Conservation (phyloP, 1,140 invertebrate genomes). For the Procambarus clarkii region DNA sequence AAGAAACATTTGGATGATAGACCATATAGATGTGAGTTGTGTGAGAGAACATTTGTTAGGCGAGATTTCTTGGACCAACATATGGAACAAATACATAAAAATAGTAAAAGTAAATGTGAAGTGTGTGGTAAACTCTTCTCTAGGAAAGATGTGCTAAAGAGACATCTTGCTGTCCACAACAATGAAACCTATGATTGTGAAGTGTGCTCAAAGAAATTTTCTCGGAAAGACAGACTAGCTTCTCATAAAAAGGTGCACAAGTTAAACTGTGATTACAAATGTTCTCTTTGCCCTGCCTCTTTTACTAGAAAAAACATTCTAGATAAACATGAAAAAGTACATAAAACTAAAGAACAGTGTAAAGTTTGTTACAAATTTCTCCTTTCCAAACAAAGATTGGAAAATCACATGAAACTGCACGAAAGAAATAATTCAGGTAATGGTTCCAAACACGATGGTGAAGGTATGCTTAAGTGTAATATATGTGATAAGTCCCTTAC, state of each 20-base stretch:
- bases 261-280: slow-evolving; percentile 50
- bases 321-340: slow-evolving; percentile 66
- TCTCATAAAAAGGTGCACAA: slow-evolving; percentile 62
- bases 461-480: slow-evolving; percentile 44
- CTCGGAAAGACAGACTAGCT: slow-evolving; percentile 58
- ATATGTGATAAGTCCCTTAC: slow-evolving; percentile 51
- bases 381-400: slow-evolving; percentile 43
- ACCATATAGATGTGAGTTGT: slow-evolving; percentile 67
- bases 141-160: slow-evolving; percentile 67
- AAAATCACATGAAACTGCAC: slow-evolving; percentile 54
- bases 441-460: slow-evolving; percentile 23
- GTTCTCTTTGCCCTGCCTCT: slow-evolving; percentile 65
- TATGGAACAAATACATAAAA: slow-evolving; percentile 68
- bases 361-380: slow-evolving; percentile 68
- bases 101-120: slow-evolving; percentile 68
- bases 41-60: slow-evolving; percentile 65
- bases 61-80: slow-evolving; percentile 65
- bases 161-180: slow-evolving; percentile 64
- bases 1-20: slow-evolving; percentile 61
- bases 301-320: slow-evolving; percentile 64
- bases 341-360: slow-evolving; percentile 68
- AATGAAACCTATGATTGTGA: slow-evolving; percentile 68
- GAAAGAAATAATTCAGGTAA: slow-evolving; percentile 35
- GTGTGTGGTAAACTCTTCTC: slow-evolving; percentile 68
- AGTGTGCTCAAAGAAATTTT: slow-evolving; percentile 60